Evolutionary conservation across 1,140 invertebrate genomes (phyloP), one percentile per base, ranked within the genome.

Genomic region (Drosophila orosa): DNA sequence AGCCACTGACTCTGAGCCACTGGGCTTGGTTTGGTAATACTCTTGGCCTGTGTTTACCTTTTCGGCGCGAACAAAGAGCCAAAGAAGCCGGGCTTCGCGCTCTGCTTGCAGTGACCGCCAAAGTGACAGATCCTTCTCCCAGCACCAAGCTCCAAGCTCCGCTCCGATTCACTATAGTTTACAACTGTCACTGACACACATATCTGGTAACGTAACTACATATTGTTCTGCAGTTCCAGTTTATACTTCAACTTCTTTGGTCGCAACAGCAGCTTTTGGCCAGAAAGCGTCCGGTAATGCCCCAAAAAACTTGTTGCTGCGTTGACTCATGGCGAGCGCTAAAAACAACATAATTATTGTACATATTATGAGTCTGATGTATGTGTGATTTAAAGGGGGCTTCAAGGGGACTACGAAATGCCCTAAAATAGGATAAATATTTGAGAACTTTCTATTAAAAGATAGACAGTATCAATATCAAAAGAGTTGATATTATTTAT

Each of bases 171-270:
- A 24, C 33, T 35, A 3, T 54, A 60, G 56, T 29, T 40, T 40
- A 31, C 55, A n/a, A 74, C 60, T 87, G 84, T 55, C 84, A 87
- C 80, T 87, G 83, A 89, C 83, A 86, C 63, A 87, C 74, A 86
- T 86, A 78, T 86, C 82, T 67, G 78, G 69, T 86, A 82, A 75
- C 82, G 52, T 62, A 76, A 50, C 67, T 54, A 54, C 50, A 35
- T 29, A 66, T 58, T 75, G 65, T 48, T 71, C 68, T 72, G 42
- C 68, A 71, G 17, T 42, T 45, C 47, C 66, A 67, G 61, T n/a
- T 40, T 35, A 45, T 42, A 72, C 39, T 35, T 69, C 63, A 27
- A 71, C 73, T 74, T 74, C 62, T 85, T 60, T 67, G 62, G 62
- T 65, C 39, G 57, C 84, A 65, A 61, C 60, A 50, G 63, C 19